Evolutionary conservation across 2,888 invertebrate genomes (phyloP).

Genomic region (Tenodera sinensis): DNA sequence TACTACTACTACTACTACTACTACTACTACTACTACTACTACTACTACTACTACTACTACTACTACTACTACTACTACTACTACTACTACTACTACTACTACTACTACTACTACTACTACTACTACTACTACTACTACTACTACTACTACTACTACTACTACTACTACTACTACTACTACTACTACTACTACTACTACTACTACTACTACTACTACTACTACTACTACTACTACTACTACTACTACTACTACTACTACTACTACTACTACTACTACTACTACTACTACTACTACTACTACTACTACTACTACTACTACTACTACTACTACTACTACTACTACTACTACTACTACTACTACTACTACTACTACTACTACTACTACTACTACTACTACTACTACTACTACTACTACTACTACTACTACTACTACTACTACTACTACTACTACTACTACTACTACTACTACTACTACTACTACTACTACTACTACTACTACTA

Average conservation of each 20-base stretch:
- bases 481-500: not conserved
- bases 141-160: not conserved
- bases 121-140: not conserved
- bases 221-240: not conserved
- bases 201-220: not conserved
- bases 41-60: not conserved
- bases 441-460: not conserved
- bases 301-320: not conserved
- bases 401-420: not conserved
- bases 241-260: not conserved
- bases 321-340: not conserved
- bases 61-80: not conserved
- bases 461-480: not conserved
- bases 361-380: not conserved
- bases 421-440: not conserved
- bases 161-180: not conserved
- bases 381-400: not conserved
- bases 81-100: not conserved
- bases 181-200: not conserved
- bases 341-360: not conserved
- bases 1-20: not conserved
- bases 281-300: not conserved
- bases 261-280: not conserved
- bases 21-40: not conserved
- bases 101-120: not conserved